A percentile compares a stretch with the other conserved stretches of the same genome.
These are phyloP conservation scores for Ellobium chinense DNA, from an alignment of 2,888 invertebrate genomes.

Conservation along the genomic window DNA sequence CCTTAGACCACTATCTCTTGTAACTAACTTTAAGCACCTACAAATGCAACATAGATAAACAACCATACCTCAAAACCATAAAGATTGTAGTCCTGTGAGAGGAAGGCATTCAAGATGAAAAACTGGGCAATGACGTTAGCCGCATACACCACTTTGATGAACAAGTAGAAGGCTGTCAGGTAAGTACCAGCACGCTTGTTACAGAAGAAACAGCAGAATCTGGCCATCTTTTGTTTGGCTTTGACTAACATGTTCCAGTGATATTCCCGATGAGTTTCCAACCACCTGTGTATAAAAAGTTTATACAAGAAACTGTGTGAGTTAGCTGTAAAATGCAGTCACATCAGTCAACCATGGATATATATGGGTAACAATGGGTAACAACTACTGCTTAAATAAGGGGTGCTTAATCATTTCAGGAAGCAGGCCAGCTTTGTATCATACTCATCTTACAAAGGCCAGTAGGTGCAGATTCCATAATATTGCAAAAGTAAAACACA, in stretches of 20 bases:
- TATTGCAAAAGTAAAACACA: too few relatives aligned
- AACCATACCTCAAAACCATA: conserved; percentile 66
- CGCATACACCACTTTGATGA: conserved; percentile 66
- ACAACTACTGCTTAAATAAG: too few relatives aligned
- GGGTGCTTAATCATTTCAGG: too few relatives aligned
- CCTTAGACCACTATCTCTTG: too few relatives aligned
- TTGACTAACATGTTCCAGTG: conserved; percentile 66
- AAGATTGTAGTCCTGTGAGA: conserved; percentile 70
- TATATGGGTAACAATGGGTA: too few relatives aligned
- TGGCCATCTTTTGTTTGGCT: conserved; percentile 61
- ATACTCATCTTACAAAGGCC: too few relatives aligned
- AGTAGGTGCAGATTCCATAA: too few relatives aligned
- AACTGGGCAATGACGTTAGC: conserved; percentile 71
- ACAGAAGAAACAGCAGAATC: conserved; percentile 67
- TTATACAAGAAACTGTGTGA: too few relatives aligned
- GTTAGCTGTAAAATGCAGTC: too few relatives aligned
- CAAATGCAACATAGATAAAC: neutral
- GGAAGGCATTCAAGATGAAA: conserved; percentile 72
- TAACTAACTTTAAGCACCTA: too few relatives aligned
- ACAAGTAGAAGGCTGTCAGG: conserved; percentile 68
- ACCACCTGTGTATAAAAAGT: conserved; percentile 57
- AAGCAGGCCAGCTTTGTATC: too few relatives aligned
- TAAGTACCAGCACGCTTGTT: conserved; percentile 72
- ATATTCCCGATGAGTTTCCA: conserved; percentile 67
- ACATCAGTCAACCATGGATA: too few relatives aligned